phyloP scores from a whole-genome alignment of 2,888 invertebrate genomes.

The Drosophila prostipennis region DNA sequence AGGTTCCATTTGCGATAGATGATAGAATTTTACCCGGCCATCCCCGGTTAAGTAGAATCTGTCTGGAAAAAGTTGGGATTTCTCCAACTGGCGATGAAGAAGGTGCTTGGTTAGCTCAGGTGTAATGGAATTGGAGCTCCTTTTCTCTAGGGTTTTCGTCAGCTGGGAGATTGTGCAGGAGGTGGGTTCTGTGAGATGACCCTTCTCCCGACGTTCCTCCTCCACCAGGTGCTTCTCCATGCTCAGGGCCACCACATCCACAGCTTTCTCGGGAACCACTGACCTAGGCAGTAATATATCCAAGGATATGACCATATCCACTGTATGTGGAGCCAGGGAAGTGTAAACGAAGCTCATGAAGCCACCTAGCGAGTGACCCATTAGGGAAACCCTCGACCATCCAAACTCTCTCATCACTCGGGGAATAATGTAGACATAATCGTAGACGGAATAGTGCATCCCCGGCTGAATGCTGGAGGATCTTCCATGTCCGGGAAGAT shows the following conservation, averaged over 20 bases:
- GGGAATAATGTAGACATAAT: not conserved
- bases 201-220: conserved; percentile 74
- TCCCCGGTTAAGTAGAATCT: conserved; percentile 85
- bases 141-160: conserved; percentile 85
- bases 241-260: not conserved
- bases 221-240: conserved; percentile 84
- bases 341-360: conserved; percentile 86
- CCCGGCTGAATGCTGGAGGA: not conserved
- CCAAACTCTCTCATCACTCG: conserved; percentile 86
- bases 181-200: conserved; percentile 84
- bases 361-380: conserved; percentile 89
- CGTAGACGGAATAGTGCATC: not conserved
- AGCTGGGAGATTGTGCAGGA: conserved; percentile 86
- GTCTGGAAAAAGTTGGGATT: conserved; percentile 85
- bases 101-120: conserved; percentile 85
- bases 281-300: conserved; percentile 54
- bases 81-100: conserved; percentile 85
- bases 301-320: conserved; percentile 76
- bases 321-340: conserved; percentile 84
- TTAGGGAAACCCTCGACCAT: conserved; percentile 88
- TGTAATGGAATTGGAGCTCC: conserved; percentile 86
- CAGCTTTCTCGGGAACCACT: not conserved
- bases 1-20: conserved; percentile 9
- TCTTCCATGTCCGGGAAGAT: not conserved
- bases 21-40: conserved; percentile 62